Conservation (phyloP, 2,888 invertebrate species). For the Leptinotarsa rubiginosa region DNA sequence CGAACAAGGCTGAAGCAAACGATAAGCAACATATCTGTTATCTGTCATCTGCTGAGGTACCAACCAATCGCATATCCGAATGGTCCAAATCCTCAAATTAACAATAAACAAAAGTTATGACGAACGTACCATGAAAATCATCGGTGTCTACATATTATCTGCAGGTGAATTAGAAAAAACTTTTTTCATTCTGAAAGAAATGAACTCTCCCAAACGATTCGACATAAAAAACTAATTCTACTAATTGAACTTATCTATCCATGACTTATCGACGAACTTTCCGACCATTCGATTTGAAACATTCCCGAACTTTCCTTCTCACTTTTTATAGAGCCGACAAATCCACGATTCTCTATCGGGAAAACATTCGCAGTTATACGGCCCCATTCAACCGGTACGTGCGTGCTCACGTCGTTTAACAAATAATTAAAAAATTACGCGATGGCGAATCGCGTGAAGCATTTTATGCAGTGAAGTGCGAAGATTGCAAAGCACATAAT, state of each 20-base stretch:
- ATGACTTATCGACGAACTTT: not conserved
- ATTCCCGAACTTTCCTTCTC: not conserved
- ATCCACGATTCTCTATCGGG: not conserved
- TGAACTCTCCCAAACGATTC: not conserved
- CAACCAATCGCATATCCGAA: too few relatives aligned
- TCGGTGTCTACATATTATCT: too few relatives aligned
- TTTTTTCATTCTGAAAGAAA: too few relatives aligned
- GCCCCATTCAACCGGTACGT: slow-evolving; percentile 18
- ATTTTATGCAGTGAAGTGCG: slow-evolving; percentile 21
- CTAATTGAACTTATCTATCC: not conserved
- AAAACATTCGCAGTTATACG: slow-evolving; percentile 7
- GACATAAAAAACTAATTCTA: not conserved
- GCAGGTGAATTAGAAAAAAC: too few relatives aligned
- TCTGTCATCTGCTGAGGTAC: too few relatives aligned
- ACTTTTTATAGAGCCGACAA: not conserved
- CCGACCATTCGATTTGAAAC: not conserved
- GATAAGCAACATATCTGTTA: too few relatives aligned
- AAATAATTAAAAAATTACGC: slow-evolving; percentile 41
- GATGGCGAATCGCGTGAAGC: slow-evolving; percentile 40
- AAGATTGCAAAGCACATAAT: slow-evolving; percentile 34
- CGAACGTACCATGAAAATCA: too few relatives aligned
- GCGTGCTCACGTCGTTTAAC: slow-evolving; percentile 26
- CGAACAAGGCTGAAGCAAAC: too few relatives aligned
- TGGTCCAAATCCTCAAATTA: too few relatives aligned
- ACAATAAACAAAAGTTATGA: too few relatives aligned